Base-by-base conservation (phyloP, 2,113 vertebrate genomes). In the Pteropus alecto region DNA sequence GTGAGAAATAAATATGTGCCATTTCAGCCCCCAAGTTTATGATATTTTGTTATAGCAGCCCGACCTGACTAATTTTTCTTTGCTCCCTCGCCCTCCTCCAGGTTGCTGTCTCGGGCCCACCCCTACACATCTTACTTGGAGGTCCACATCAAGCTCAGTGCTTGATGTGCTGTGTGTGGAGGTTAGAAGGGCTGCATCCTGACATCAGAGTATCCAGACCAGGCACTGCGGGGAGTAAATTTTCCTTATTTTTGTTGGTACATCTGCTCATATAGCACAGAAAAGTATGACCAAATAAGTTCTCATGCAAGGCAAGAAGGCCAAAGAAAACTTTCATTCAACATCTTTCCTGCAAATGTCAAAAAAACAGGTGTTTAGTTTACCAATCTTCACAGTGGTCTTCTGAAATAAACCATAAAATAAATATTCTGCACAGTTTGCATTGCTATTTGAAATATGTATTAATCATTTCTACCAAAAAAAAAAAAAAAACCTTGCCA, bases 71-170 rank as follows among this genome's bases (percentile, higher is more conserved):
- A 28, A 18, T 21, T 35, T 8, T 43, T 16, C 33, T 24, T 30
- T 19, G 30, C 30, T 5, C 9, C 10, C 6, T 8, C 3, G 2
- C 7, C 2, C 4, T 10, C 33, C 58, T 16, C 33, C 58, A 8
- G 30, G 60, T 2, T 6, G 71, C 12, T 14, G 5, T 38, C 35
- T 58, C 38, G 10, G 24, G 26, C 79, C 6, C 0, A 24, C 30
- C n/a, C 22, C 21, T 30, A 0, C 0, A 4, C 3, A 2, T 21
- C 19, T 48, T 21, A 38, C 60, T 43, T 82, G 54, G 28, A 18
- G 5, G 9, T 0, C n/a, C 11, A 30, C 4, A 38, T 38, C 38
- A 38, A 38, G 2, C 51, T 56, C 54, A 35, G 6, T 2, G n/a
- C 12, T 48, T 48, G 24, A 71, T 46, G 18, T 4, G 8, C 16